Conservation (phyloP, 2,888 invertebrate genomes). For the Hypena proboscidalis region DNA sequence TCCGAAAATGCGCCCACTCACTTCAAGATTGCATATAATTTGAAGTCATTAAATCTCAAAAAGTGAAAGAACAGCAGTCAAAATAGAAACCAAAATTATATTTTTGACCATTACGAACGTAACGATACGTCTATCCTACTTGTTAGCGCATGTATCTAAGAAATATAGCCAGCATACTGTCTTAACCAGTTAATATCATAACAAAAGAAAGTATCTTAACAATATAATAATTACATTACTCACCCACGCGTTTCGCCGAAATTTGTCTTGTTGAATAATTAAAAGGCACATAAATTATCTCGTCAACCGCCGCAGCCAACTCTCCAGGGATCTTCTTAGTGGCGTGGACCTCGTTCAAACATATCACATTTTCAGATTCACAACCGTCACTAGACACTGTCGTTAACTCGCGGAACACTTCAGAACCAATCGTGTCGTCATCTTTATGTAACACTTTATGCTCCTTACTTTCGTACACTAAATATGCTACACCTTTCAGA, state of each 20-base stretch:
- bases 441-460: conserved; percentile 66
- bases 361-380: conserved; percentile 76
- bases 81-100: background rate
- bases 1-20: too few relatives aligned
- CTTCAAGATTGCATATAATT: background rate
- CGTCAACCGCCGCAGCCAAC: conserved; percentile 76
- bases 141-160: conserved; percentile 4
- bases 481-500: conserved; percentile 81
- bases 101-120: too few relatives aligned
- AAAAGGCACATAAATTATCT: conserved; percentile 88
- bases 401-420: conserved; percentile 67
- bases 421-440: conserved; percentile 47
- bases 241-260: conserved; percentile 77
- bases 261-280: conserved; percentile 84
- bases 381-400: conserved; percentile 77
- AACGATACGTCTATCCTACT: conserved; percentile 15
- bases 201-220: conserved; percentile 37
- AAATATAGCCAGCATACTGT: conserved; percentile 12
- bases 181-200: conserved; percentile 15
- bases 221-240: conserved; percentile 53
- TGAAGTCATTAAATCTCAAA: background rate
- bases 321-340: conserved; percentile 79
- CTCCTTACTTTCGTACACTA: conserved; percentile 70
- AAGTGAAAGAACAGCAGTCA: too few relatives aligned
- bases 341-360: conserved; percentile 85